Evolutionary conservation across 2,888 invertebrate species (phyloP), one percentile per base, ranked within the genome.

Genomic region (Electrophaes corylata): DNA sequence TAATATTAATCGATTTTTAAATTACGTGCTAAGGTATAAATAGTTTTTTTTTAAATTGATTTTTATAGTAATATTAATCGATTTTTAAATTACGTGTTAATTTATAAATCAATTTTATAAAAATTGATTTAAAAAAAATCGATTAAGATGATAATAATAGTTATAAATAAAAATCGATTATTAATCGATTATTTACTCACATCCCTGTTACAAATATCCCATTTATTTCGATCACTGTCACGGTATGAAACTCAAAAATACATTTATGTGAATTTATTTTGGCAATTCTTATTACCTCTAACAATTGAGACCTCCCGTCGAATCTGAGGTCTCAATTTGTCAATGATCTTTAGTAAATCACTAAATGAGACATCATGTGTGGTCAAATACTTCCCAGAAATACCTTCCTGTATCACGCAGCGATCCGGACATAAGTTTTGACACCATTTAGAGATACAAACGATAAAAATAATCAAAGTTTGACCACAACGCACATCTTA

Each of bases 351-450:
- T n/a, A n/a, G n/a, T n/a, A n/a, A n/a, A n/a, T n/a, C 1, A 20
- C 67, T 75, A 84, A 91, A 75, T 87, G 71, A 91, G 91, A 86
- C 72, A 74, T 91, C 89, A 71, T 90, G 91, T 88, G 91, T 86
- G 91, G 90, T 70, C 83, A 74, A 59, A 29, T 73, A 75, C 86
- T 84, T 83, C 83, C 83, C 80, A 75, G 81, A 67, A 79, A 61
- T 67, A 86, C 83, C 90, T 91, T 91, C 89, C 90, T 91, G 88
- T 88, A 72, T 80, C 91, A 88, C 82, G 87, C 86, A 76, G 91
- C 65, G 90, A 70, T 68, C 78, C 82, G 85, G 88, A 91, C 91
- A 91, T 80, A 79, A 71, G 83, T 88, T 90, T 90, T 91, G 89
- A 90, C 90, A 84, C 90, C 81, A 84, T 88, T 56, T 84, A 80